Conservation (phyloP, 2,797 vertebrate species). For the Mormyrus proboscirostris region DNA sequence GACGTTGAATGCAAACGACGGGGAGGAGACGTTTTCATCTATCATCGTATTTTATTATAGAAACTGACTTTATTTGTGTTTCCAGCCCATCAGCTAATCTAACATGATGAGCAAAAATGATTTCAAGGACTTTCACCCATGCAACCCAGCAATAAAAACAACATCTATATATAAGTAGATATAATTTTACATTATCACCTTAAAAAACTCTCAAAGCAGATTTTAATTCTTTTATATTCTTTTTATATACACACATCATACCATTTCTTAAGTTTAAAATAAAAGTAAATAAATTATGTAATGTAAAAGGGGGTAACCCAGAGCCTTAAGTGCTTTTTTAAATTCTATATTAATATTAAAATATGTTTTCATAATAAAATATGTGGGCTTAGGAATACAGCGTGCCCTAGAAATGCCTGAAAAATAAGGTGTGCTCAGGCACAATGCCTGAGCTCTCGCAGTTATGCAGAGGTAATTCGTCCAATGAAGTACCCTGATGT, state of each 20-base stretch:
- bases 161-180: background rate
- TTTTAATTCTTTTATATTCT: background rate
- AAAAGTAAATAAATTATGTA: background rate
- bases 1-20: background rate
- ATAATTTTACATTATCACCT: background rate
- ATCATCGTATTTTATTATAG: background rate
- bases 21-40: background rate
- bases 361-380: background rate
- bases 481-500: background rate
- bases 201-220: background rate
- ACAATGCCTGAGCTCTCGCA: background rate
- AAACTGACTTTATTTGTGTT: background rate
- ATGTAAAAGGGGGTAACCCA: background rate
- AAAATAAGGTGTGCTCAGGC: background rate
- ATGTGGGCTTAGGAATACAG: background rate
- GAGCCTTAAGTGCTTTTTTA: background rate
- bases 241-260: background rate
- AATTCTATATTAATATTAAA: conserved; percentile 10
- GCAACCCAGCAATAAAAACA: background rate
- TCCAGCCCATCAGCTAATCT: background rate
- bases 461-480: background rate
- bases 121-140: background rate
- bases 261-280: background rate
- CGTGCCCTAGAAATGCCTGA: background rate
- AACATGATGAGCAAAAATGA: background rate